Base-by-base conservation (phyloP, 2,888 invertebrate species). In the Eremobia ochroleuca region DNA sequence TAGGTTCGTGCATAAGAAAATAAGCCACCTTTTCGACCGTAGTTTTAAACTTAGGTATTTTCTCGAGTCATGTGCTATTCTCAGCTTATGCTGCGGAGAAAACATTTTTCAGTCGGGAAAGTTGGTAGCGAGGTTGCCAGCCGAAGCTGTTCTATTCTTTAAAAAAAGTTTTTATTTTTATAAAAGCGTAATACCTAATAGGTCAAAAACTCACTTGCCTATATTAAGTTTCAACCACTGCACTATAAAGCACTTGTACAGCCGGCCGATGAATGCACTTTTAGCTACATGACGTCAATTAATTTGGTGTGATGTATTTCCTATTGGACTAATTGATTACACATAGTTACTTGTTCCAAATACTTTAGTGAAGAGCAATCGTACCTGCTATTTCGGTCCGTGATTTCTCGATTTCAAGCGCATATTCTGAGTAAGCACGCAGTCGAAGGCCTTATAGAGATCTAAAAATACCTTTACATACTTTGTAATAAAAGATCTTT, bases 241-340 rank as follows among this genome's bases (percentile, higher is more conserved):
- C 52, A 4, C n/a, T n/a, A 21, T 18, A 40, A 25, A 37, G 0
- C 25, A 49, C 1, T 52, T 34, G 11, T n/a, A 34, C 31, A 11
- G 34, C 15, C 11, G 15, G 49, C 37, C 25, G 28, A 55, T 64
- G 15, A n/a, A 18, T 46, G 61, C 43, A 62, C 62, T 68, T 46
- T 15, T 21, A 31, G 37, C 28, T 31, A 52, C n/a, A 64, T 34
- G 31, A 34, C 79, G 79, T 65, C 62, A 78, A 78, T 65, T 70
- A 70, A 78, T 70, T 46, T 46, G 9, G 64, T 79, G n/a, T 55
- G 43, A 43, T 80, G 34, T 72, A 66, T 66, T 79, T 66, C 11
- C 59, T 31, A 72, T 65, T 59, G 73, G 15, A 52, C 21, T 52
- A 65, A 79, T 79, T 58, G 34, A 70, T 71, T 59, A 65, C 49